Evolutionary conservation across 2,797 vertebrate genomes (phyloP).

Genomic region (Epinephelus coioides): DNA sequence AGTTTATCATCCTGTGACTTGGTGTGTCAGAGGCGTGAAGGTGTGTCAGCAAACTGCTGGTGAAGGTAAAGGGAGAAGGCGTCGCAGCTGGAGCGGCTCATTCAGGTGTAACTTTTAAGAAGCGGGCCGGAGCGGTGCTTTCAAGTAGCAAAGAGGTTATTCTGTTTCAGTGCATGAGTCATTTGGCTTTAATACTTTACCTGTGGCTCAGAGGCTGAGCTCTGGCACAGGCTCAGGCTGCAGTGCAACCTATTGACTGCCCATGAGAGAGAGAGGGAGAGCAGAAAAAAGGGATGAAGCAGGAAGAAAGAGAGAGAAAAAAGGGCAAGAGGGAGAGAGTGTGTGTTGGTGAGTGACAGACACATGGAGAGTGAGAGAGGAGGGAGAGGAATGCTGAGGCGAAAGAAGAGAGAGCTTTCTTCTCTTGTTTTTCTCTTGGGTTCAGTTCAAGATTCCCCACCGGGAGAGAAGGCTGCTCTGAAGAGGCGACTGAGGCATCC

Average conservation of each 20-base stretch:
- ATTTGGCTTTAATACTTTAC: constrained; percentile 72
- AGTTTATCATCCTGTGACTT: constrained; percentile 57
- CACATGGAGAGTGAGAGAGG: constrained; percentile 6
- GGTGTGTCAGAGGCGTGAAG: constrained; percentile 52
- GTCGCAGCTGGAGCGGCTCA: constrained; percentile 42
- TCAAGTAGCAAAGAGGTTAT: constrained; percentile 61
- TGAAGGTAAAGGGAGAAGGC: constrained; percentile 37
- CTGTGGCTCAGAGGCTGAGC: constrained; percentile 67
- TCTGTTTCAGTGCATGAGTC: constrained; percentile 68
- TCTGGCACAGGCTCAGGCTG: constrained; percentile 61
- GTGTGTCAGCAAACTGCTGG: constrained; percentile 58
- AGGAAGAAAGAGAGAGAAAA: constrained; percentile 8
- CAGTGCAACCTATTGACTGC: constrained; percentile 62
- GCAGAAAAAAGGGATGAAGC: not conserved
- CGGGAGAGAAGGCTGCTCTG: constrained; percentile 61
- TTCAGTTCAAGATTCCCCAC: constrained; percentile 65
- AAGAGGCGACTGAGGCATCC: constrained; percentile 65
- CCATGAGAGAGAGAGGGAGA: constrained; percentile 3
- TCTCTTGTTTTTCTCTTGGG: constrained; percentile 61
- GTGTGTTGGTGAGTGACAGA: constrained; percentile 38
- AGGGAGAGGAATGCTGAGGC: constrained; percentile 42
- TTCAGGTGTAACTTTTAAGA: constrained; percentile 58
- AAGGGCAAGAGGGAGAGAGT: constrained; percentile 5
- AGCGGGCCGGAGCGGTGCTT: constrained; percentile 28
- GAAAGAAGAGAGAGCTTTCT: constrained; percentile 60